phyloP scores from a whole-genome alignment of 2,797 vertebrate genomes.

The Myoxocephalus aenaeus region DNA sequence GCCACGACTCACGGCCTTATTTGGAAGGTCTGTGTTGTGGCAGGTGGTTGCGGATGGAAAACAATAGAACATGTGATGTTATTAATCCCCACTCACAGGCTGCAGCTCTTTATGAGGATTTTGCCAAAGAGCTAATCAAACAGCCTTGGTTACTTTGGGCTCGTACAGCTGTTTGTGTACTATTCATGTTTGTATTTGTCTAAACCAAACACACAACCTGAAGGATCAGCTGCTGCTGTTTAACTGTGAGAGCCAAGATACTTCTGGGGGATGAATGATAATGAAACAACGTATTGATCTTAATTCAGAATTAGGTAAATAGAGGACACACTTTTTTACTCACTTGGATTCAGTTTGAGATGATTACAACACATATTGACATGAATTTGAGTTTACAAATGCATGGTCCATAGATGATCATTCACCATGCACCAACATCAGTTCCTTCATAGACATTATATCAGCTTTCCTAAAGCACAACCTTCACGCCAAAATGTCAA shows the following conservation, averaged over 20 bases:
- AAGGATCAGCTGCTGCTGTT: neutral
- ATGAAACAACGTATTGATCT: neutral
- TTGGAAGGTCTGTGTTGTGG: conserved; percentile 15
- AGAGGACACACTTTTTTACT: neutral
- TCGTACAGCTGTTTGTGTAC: conserved; percentile 20
- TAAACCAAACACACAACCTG: conserved; percentile 5
- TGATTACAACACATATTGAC: too few species aligned
- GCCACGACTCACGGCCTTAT: neutral
- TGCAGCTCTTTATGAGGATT: conserved; percentile 25
- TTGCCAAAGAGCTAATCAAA: conserved; percentile 50
- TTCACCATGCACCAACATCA: neutral
- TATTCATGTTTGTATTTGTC: conserved; percentile 5
- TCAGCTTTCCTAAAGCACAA: neutral
- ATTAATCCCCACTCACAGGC: conserved; percentile 43
- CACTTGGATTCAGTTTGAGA: neutral
- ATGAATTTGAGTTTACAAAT: neutral
- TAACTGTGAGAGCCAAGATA: neutral
- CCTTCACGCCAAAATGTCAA: neutral
- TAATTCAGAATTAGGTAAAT: neutral
- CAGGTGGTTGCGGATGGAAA: conserved; percentile 20
- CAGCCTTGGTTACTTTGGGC: conserved; percentile 16
- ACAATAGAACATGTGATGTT: conserved; percentile 12
- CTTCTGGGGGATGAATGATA: neutral
- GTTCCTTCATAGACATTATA: too few species aligned
- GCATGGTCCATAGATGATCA: neutral